Conservation (phyloP, 2,113 vertebrate species). For the Phyllostomus discolor region DNA sequence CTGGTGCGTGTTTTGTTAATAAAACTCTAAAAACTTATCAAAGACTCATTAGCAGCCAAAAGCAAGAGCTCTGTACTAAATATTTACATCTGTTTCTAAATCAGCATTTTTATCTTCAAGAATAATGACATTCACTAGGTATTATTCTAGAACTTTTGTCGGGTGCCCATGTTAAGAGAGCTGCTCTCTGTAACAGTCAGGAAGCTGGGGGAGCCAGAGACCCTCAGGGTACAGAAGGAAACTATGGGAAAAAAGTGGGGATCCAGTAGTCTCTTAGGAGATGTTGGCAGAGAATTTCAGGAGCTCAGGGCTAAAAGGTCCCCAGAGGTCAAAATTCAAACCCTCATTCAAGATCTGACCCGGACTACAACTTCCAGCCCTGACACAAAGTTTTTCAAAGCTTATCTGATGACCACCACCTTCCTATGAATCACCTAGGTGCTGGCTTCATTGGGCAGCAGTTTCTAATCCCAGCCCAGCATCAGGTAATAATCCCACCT, state of each 20-base stretch:
- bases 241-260: neutral
- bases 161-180: neutral
- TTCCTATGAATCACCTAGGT: neutral
- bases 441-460: neutral
- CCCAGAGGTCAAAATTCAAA: constrained; percentile 4
- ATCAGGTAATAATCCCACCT: neutral
- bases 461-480: neutral
- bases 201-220: neutral
- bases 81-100: constrained; percentile 49
- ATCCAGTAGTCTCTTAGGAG: neutral
- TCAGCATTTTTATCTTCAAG: constrained; percentile 17
- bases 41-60: constrained; percentile 41
- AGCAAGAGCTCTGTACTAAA: constrained; percentile 39
- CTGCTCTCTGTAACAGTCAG: neutral
- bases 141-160: neutral
- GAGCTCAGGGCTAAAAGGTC: neutral
- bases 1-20: constrained; percentile 38
- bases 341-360: neutral
- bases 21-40: constrained; percentile 42
- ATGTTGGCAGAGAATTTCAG: neutral
- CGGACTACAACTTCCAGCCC: neutral
- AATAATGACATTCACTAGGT: neutral
- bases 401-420: neutral
- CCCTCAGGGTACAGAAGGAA: neutral
- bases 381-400: neutral